Evolutionary conservation across 2,113 vertebrate genomes (phyloP), one percentile per base, ranked within the genome.

Genomic region (Oryzias javanicus): DNA sequence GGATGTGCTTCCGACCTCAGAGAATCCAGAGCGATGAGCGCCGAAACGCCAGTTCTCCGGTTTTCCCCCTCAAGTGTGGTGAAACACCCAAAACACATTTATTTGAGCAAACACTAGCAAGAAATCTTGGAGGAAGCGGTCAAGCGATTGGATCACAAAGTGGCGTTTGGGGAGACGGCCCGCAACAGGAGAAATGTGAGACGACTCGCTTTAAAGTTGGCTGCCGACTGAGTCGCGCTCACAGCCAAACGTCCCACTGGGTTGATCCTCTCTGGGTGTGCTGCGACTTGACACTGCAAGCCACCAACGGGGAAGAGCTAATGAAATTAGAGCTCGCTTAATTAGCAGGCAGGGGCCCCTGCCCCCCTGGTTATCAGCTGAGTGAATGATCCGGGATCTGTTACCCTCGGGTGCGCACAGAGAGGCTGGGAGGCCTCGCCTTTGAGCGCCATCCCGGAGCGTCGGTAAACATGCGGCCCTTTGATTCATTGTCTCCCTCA

Each of bases 241-340:
- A 3, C 47, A 57, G 80, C 76, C 84, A 77, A 58, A 53, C 83
- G 55, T 72, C 87, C 84, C 60, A 68, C 88, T 80, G 81, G 66
- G 79, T 76, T 64, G 55, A 80, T 83, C 86, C 72, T 80, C 83
- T 83, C 35, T 55, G 70, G 76, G 81, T 76, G 87, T 69, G 86
- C 74, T 63, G 81, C 67, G 55, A 74, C 79, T 81, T 84, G 88
- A 88, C 89, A 74, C 86, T 48, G 74, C 67, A 62, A 72, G 78
- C 84, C 77, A 77, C 72, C 83, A 76, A 84, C 82, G 84, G 81
- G 80, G 65, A 27, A 15, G 64, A 73, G 72, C 85, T 91, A 91
- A 92, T 91, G 86, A 89, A 91, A 92, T 91, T 91, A 91, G 88
- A 63, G 78, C 80, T 61, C 13, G 88, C 82, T 83, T 92, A 87